Base-by-base conservation (phyloP, 2,797 vertebrate genomes). In the Carapus acus region DNA sequence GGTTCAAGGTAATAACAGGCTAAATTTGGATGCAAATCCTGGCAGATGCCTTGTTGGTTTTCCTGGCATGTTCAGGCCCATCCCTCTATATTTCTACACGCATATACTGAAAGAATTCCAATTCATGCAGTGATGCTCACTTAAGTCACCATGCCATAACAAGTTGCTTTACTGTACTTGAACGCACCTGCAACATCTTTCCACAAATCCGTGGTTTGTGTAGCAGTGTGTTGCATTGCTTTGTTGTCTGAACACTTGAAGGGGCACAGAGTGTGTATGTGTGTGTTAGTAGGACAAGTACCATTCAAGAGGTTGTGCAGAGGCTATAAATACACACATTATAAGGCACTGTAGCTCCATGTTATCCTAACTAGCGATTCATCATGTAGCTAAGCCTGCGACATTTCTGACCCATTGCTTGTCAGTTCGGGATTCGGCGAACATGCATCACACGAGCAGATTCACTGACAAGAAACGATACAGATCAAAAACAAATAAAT, bases 1-100 rank as follows among this genome's bases (percentile, higher is more conserved):
- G 65, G 21, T 59, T 78, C 77, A 79, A 80, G 71, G 67, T 77
- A 78, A 83, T 67, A 77, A 79, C 15, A 74, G 69, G 75, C 63
- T 71, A 65, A 67, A 69, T 69, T 70, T 62, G 76, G 57, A 45
- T 29, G 29, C 15, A 57, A 77, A 63, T 80, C 56, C 67, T 27
- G 62, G 58, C 67, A 74, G 58, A 48, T 46, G 73, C 57, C 45
- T 40, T 55, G 50, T 71, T 51, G 62, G 62, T 69, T 71, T 23
- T 55, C 46, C 67, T 69, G 71, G 57, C 48, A 62, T 62, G 40
- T 39, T 63, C 72, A 71, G 73, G 59, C 55, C 61, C 61, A 54
- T 50, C 64, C 60, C 54, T 20, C 51, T 37, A 33, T 54, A 49
- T 31, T 52, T 58, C 23, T 57, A 43, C 41, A 53, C 48, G 49